Conservation (phyloP, 1,140 invertebrate genomes). For the Drosophila melanogaster region Release_6_plus_ISO1_MT NT_033777.3:22716501-22717000, state of each 20-base stretch:
- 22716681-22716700: constrained; percentile 45
- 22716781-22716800: constrained; percentile 82
- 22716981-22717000: constrained; percentile 93
- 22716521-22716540: constrained; percentile 85
- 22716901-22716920: constrained; percentile 16
- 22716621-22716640: constrained; percentile 89
- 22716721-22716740: constrained; percentile 33
- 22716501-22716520: constrained; percentile 86
- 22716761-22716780: constrained; percentile 52
- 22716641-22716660: constrained; percentile 84
- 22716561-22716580: constrained; percentile 84
- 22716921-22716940: constrained; percentile 81
- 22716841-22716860: constrained; percentile 32
- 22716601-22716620: constrained; percentile 88
- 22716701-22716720: constrained; percentile 20
- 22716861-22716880: constrained; percentile 16
- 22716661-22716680: constrained; percentile 72
- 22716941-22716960: constrained; percentile 88
- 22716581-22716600: constrained; percentile 80
- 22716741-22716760: constrained; percentile 23
- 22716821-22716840: constrained; percentile 52
- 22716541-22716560: constrained; percentile 86
- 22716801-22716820: constrained; percentile 66
- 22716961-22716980: constrained; percentile 90
- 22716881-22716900: constrained; percentile 35